Conservation (phyloP, 2,797 vertebrate genomes). For the Salarias fasciatus region DNA sequence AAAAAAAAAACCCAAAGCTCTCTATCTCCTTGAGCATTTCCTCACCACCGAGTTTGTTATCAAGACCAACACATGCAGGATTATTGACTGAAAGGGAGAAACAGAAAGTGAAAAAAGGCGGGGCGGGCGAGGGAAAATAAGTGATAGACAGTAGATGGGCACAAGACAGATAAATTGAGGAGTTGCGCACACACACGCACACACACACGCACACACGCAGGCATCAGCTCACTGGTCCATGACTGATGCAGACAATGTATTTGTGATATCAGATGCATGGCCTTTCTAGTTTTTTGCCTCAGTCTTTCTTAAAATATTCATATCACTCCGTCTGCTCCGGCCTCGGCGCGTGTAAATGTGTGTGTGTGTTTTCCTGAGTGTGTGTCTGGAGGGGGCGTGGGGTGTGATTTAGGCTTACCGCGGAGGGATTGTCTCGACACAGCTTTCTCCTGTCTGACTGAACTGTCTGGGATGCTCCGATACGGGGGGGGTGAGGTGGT, state of each 20-base stretch:
- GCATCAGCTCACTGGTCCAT: conserved; percentile 55
- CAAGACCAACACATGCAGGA: conserved; percentile 76
- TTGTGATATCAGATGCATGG: conserved; percentile 62
- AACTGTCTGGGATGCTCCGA: conserved; percentile 56
- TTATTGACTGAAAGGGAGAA: conserved; percentile 66
- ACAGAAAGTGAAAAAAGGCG: conserved; percentile 32
- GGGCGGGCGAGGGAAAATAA: conserved; percentile 44
- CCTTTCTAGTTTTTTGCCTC: conserved; percentile 50
- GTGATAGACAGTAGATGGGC: conserved; percentile 72
- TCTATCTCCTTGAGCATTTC: conserved; percentile 71
- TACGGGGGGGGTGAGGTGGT: conserved; percentile 18
- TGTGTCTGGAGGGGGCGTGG: conserved; percentile 6
- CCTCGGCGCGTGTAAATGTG: conserved; percentile 26
- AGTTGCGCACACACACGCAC: conserved; percentile 36
- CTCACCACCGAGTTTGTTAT: conserved; percentile 75
- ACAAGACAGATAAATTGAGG: conserved; percentile 63
- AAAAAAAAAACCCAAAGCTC: conserved; percentile 60
- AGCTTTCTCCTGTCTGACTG: conserved; percentile 64
- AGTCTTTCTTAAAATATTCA: conserved; percentile 66
- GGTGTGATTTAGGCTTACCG: conserved; percentile 38
- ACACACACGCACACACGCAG: conserved; percentile 14
- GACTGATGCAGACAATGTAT: conserved; percentile 65
- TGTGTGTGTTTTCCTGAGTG: conserved; percentile 6
- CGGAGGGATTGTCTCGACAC: conserved; percentile 63
- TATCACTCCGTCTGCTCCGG: conserved; percentile 50